Percentiles rank a stretch among this genome's conserved stretches.
phyloP scores from a whole-genome alignment of 2,113 vertebrate genomes.

The Vireo altiloquus region DNA sequence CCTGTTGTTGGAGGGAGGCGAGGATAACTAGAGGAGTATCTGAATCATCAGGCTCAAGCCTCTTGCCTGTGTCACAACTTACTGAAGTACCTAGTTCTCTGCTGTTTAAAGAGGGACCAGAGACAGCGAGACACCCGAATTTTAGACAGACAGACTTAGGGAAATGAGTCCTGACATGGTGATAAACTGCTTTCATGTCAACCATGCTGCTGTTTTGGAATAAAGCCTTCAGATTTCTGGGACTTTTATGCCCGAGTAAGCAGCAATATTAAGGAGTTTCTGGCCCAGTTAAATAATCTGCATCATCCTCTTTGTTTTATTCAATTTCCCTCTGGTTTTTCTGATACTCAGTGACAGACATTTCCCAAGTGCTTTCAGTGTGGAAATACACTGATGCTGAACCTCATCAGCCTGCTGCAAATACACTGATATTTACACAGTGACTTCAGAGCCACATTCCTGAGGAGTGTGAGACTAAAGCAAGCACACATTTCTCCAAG shows the following conservation, averaged over 20 bases:
- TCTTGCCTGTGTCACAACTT: background rate
- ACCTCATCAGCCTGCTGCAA: background rate
- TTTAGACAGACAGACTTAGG: background rate
- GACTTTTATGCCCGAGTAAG: background rate
- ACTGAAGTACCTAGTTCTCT: background rate
- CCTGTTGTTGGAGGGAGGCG: background rate
- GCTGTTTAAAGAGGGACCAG: background rate
- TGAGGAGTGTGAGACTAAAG: background rate
- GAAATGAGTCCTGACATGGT: background rate
- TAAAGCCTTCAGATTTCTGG: background rate
- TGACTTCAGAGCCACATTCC: background rate
- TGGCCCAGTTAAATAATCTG: background rate
- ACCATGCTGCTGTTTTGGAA: background rate
- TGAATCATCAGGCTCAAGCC: background rate
- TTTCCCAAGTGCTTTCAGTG: background rate
- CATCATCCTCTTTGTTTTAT: background rate
- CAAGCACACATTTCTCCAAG: background rate
- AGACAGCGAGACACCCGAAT: rapidly evolving
- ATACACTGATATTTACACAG: background rate
- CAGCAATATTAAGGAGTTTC: background rate
- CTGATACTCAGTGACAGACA: background rate
- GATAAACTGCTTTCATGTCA: background rate
- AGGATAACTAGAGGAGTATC: background rate
- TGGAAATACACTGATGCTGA: background rate
- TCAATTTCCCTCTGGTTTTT: background rate